Base-by-base conservation (phyloP, 2,888 invertebrate genomes). In the Dolomedes plantarius region DNA sequence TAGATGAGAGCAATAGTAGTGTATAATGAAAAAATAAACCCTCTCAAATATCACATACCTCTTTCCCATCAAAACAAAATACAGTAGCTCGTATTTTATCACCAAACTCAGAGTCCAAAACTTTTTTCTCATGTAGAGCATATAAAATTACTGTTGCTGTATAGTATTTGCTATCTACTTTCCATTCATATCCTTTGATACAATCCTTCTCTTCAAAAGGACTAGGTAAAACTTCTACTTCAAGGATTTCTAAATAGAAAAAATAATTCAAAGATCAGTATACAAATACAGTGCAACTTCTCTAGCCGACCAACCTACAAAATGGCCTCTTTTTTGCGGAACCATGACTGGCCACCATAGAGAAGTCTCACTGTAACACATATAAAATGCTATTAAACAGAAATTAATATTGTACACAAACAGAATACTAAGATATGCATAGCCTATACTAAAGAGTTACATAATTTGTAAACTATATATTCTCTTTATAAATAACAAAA, bases 111-210 rank as follows among this genome's bases (percentile, higher is more conserved):
- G 93, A 91, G 85, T 91, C 91, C 28, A 93, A 91, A 75, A 92
- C 90, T 36, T 92, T 92, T 87, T 93, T 91, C 89, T 91, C 90
- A 89, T 92, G 91, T 72, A 94, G 91, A 0, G 93, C 91, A 89
- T 94, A 93, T 27, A 95, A 89, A 88, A 93, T 91, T 39, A 95
- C 92, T 90, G 93, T 92, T 13, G 94, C 93, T 65, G 93, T 93
- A 90, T 95, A 95, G 91, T 95, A 95, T 91, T 95, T 95, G 50
- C 94, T 95, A 88, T 94, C 93, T 86, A 95, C 93, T 87, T 92
- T 92, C 94, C 94, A 94, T 0, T 92, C 90, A 89, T 92, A 92
- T 36, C 73, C 69, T 62, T 80, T 86, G 39, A 81, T 28, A 27
- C 46, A 73, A 0, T 1, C 32, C 29, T 2, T 16, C 31, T 29